Conservation (phyloP, 2,113 vertebrate species). For the Hypomesus transpacificus region DNA sequence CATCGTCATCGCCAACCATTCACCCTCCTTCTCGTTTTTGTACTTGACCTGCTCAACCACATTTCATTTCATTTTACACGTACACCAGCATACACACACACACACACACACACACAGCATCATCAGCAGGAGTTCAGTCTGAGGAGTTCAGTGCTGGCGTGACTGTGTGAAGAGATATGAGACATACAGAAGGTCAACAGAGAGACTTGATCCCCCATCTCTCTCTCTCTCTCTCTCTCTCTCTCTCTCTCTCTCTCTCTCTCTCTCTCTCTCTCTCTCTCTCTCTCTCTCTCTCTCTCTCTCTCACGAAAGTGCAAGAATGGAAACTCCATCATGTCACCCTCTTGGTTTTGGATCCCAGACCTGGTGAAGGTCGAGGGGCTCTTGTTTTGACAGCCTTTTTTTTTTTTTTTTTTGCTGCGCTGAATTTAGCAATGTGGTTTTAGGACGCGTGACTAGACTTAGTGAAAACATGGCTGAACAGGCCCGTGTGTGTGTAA, state of each 20-base stretch:
- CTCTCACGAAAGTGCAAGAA: neutral
- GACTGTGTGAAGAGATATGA: neutral
- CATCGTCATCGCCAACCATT: too few relatives aligned
- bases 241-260: too few relatives aligned
- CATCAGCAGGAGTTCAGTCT: too few relatives aligned
- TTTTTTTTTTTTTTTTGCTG: slow-evolving; percentile 6
- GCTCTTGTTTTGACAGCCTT: neutral
- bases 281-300: too few relatives aligned
- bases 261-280: too few relatives aligned
- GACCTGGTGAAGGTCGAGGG: neutral
- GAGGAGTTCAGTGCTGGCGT: neutral
- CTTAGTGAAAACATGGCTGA: neutral
- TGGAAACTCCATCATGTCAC: neutral
- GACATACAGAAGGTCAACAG: too few relatives aligned
- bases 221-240: too few relatives aligned
- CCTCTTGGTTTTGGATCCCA: neutral
- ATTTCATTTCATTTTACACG: neutral
- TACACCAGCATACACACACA: neutral
- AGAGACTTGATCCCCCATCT: neutral
- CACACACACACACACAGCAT: neutral
- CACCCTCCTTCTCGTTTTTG: too few relatives aligned
- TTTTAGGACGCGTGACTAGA: slow-evolving; percentile 1
- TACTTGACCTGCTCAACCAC: too few relatives aligned
- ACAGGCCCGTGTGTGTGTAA: neutral
- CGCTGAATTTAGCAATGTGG: neutral